Percentiles rank a stretch among this genome's conserved stretches.
phyloP scores from a whole-genome alignment of 2,797 vertebrate species.

The Euphonia xanthogaster region DNA sequence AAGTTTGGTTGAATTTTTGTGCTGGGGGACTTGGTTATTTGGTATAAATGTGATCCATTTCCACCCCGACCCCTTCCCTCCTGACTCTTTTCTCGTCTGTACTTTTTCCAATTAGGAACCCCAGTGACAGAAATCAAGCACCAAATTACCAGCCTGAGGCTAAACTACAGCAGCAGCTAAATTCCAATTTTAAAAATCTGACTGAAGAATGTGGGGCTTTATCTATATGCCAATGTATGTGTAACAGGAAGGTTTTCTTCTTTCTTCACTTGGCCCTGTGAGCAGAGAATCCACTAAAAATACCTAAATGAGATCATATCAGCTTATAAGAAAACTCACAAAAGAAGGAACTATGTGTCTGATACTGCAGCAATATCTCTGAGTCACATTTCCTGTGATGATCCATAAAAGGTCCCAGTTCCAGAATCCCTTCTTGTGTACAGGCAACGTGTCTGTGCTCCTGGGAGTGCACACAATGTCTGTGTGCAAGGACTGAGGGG shows the following conservation, averaged over 20 bases:
- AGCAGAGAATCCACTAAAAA: background rate
- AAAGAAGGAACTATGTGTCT: background rate
- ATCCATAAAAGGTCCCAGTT: background rate
- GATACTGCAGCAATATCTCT: background rate
- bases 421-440: background rate
- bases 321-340: background rate
- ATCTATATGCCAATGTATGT: background rate
- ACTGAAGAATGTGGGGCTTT: constrained; percentile 2
- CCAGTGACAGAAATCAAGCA: background rate
- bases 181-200: constrained; percentile 49
- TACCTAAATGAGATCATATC: background rate
- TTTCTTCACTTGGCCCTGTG: background rate
- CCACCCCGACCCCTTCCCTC: background rate
- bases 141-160: constrained; percentile 43
- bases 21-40: constrained; percentile 3
- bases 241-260: background rate
- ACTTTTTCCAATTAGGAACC: constrained; percentile 1
- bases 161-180: constrained; percentile 31
- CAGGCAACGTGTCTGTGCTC: background rate
- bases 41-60: background rate
- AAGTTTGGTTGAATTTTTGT: constrained; percentile 13
- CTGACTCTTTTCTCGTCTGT: background rate
- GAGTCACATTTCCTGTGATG: background rate
- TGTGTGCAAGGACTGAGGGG: background rate
- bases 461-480: background rate